Base-by-base conservation (phyloP, 2,113 vertebrate species). In the Equus przewalskii region DNA sequence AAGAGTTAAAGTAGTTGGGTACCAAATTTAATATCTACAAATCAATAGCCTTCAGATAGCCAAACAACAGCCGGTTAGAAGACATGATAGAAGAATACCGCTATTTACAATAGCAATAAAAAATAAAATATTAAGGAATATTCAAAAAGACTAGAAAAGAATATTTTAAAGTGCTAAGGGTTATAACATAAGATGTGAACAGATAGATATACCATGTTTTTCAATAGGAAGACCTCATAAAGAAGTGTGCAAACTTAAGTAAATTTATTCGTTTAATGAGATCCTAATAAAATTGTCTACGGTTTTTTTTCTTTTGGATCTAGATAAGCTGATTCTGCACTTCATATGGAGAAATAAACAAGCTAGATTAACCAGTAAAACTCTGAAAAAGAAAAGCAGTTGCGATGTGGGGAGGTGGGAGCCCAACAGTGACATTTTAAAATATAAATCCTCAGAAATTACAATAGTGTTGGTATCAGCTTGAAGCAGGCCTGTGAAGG, bases 191-290 rank as follows among this genome's bases (percentile, higher is more conserved):
- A 83, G 41, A 87, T 86, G 12, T 62, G 51, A 83, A 65, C 44
- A 67, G 41, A 58, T 60, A 76, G 19, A 83, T 72, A 60, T 24
- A 19, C 14, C 44, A 10, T 36, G 26, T 81, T 88, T 89, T 78
- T 89, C 70, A 65, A 3, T 64, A 87, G 73, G 72, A 62, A 92
- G 22, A 56, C 5, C 3, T n/a, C 22, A 6, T 49, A 80, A 91
- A 69, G 58, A 93, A 60, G 1, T 44, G 21, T 51, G 41, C 65
- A 70, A 51, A 89, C 33, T 70, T 86, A 91, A 89, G 30, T 94
- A 24, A 67, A 36, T 80, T 70, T 69, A 65, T 75, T 90, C 81
- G 78, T 65, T 86, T 88, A 96, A 33, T 87, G n/a, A 83, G 36
- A 76, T 58, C 65, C 21, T 82, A 83, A 14, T 60, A 67, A 88